Evolutionary conservation across 2,888 invertebrate species (phyloP).

Genomic region (Athripsodes cinereus): DNA sequence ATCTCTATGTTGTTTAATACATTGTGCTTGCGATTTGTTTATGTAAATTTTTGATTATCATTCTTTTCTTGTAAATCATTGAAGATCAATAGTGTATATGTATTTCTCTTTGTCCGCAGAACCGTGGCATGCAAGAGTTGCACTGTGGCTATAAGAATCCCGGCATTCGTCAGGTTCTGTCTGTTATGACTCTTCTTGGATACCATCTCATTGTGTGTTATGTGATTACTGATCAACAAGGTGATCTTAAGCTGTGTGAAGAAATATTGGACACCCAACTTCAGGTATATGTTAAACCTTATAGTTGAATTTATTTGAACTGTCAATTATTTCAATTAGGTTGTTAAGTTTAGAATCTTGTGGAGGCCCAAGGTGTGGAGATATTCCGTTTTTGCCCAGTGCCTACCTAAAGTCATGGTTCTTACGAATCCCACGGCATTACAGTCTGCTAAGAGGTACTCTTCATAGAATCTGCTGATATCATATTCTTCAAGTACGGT

Average conservation of each 20-base stretch:
- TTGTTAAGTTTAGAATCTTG: no score
- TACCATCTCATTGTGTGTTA: conserved; percentile 83
- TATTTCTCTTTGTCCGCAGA: conserved; percentile 42
- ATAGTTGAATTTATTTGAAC: no score
- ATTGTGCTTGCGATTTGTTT: not conserved
- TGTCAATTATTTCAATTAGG: no score
- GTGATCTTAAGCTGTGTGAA: conserved; percentile 71
- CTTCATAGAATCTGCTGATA: no score
- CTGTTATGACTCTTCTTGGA: conserved; percentile 76
- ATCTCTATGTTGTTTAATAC: not conserved
- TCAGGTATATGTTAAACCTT: not conserved
- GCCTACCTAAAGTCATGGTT: no score
- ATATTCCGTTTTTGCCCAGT: no score
- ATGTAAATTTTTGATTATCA: not conserved
- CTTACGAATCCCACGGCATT: no score
- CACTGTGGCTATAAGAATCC: conserved; percentile 63
- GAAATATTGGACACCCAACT: conserved; percentile 66
- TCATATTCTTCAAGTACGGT: no score
- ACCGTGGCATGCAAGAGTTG: conserved; percentile 67
- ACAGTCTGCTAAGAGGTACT: no score
- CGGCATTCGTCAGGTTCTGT: conserved; percentile 75
- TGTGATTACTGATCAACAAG: conserved; percentile 73
- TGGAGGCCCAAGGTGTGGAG: no score
- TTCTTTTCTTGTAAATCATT: no score
- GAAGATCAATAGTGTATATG: not conserved